Evolutionary conservation across 2,888 invertebrate species (phyloP), one percentile per base, ranked within the genome.

Genomic region (Drosophila hamatofila): DNA sequence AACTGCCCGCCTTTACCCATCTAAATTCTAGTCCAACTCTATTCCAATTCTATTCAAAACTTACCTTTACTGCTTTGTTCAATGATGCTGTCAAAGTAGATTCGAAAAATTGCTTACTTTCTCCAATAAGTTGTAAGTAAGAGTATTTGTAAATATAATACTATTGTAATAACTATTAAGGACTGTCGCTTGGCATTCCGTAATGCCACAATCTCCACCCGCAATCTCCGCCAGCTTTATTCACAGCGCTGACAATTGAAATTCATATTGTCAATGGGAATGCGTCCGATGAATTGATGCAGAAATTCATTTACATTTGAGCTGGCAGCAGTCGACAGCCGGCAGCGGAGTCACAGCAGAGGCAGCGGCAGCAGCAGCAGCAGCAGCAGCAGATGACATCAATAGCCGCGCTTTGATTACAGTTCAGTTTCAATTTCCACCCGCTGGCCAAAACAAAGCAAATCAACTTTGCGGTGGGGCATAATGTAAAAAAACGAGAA

Each of bases 351-450:
- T 11, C 11, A 33, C 33, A 37, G 52, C 51, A 16, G 21, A 9
- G 3, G 30, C 3, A 30, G 30, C 11, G 3, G 30, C 14, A 8
- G 25, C 25, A 9, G 61, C 51, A 44, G 51, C 16, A 8, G 33
- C 23, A 6, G 23, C 44, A n/a, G 61, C 54, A 51, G 54, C 67
- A 72, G 75, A 75, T 78, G 88, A 75, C 81, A 87, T 84, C 89
- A 84, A 89, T 88, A 86, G 87, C 71, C 81, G 63, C 72, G 79
- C 81, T 83, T 87, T 83, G 89, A 90, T 86, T 90, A 87, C 86
- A 89, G 87, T 88, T 86, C 83, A 78, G 76, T 89, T 88, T 80
- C 76, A 76, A 82, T 90, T 90, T 84, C 59, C 75, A 60, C 59
- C 72, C 83, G 59, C 64, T 27, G 65, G 68, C 61, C 60, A 68